Conservation (phyloP, 64 coral and sea anemone species). For the Pocillopora damicornis region DNA sequence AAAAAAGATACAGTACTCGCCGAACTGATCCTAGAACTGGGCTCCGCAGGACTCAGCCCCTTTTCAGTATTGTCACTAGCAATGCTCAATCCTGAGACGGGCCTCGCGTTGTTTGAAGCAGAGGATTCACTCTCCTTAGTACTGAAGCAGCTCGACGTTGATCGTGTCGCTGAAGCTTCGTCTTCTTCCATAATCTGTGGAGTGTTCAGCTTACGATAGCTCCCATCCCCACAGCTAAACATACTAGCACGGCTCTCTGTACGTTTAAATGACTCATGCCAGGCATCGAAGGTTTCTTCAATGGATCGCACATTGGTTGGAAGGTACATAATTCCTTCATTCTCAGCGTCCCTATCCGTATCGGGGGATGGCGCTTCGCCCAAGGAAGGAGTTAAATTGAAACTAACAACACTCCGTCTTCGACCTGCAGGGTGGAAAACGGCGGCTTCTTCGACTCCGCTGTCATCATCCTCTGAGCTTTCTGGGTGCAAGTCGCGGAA, state of each 20-base stretch:
- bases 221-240: slow-evolving; percentile 11
- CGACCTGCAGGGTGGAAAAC: neutral
- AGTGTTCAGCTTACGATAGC: neutral
- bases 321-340: slow-evolving; percentile 42
- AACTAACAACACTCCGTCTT: slow-evolving; percentile 61
- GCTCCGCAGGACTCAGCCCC: neutral
- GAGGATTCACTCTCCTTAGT: neutral
- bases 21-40: neutral
- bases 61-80: slow-evolving; percentile 15
- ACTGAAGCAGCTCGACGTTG: neutral
- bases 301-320: slow-evolving; percentile 59
- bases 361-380: slow-evolving; percentile 18
- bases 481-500: slow-evolving; percentile 7
- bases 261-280: slow-evolving; percentile 72
- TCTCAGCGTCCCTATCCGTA: slow-evolving; percentile 7
- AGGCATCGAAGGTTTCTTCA: slow-evolving; percentile 85
- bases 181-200: slow-evolving; percentile 2
- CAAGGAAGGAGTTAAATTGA: slow-evolving; percentile 49
- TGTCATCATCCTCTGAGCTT: slow-evolving; percentile 12
- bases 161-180: neutral
- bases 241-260: slow-evolving; percentile 35
- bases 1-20: neutral
- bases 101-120: neutral
- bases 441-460: neutral
- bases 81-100: slow-evolving; percentile 38